These are phyloP conservation scores for Antheraea assamensis DNA, from an alignment of 2,888 invertebrate genomes.

Conservation along the genomic window DNA sequence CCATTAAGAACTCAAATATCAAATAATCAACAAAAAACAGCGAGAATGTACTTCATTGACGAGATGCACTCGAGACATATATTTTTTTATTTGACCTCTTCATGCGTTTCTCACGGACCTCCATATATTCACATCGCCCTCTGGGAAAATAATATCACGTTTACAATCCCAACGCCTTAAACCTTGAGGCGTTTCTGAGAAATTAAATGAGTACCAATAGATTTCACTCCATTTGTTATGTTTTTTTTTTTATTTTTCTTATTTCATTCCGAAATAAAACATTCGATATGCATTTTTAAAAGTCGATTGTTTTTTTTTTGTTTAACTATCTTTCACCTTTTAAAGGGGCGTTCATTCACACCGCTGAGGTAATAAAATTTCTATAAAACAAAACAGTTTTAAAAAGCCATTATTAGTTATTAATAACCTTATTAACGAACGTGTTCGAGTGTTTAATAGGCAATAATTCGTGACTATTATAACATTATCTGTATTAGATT, in stretches of 20 bases:
- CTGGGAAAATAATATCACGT: conserved; percentile 19
- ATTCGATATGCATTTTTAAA: background rate
- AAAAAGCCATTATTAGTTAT: conserved; percentile 22
- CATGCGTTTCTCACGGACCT: background rate
- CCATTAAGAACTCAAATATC: no score
- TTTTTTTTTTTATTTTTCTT: background rate
- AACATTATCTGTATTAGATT: conserved; percentile 36
- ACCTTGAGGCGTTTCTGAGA: conserved; percentile 16
- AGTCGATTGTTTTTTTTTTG: background rate
- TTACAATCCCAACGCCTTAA: conserved; percentile 15
- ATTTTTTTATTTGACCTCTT: conserved; percentile 1
- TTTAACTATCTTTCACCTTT: background rate
- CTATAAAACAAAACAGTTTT: conserved; percentile 20
- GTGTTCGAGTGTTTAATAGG: conserved; percentile 32
- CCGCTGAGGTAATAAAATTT: conserved; percentile 18
- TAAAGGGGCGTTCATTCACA: conserved; percentile 12
- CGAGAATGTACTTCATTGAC: background rate
- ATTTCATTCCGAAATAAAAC: background rate
- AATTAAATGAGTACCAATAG: conserved; percentile 18
- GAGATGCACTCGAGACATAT: background rate
- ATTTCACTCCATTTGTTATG: background rate
- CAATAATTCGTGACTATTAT: conserved; percentile 34
- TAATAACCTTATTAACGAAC: conserved; percentile 31
- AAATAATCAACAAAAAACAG: background rate
- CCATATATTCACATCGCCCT: conserved; percentile 6